Evolutionary conservation across 2,113 vertebrate genomes (phyloP).

Genomic region (Pygoscelis antarcticus): DNA sequence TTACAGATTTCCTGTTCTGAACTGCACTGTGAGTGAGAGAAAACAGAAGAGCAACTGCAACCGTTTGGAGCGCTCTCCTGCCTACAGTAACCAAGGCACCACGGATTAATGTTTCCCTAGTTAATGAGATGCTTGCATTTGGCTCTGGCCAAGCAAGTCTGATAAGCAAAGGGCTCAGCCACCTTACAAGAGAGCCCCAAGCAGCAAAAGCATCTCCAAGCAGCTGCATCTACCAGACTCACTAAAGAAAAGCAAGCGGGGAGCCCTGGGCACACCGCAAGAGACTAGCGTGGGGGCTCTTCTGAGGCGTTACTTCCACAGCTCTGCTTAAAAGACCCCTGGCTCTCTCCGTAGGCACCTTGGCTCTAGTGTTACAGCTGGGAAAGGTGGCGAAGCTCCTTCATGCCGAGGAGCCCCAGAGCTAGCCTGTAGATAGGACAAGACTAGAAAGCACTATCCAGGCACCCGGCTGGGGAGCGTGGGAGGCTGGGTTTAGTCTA

Average conservation of each 20-base stretch:
- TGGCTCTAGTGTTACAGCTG: not conserved
- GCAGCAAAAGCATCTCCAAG: not conserved
- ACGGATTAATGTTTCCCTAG: not conserved
- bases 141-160: slow-evolving; percentile 3
- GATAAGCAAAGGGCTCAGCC: not conserved
- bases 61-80: not conserved
- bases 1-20: slow-evolving; percentile 44
- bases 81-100: not conserved
- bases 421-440: not conserved
- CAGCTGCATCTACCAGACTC: not conserved
- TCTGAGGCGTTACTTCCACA: not conserved
- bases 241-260: not conserved
- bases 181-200: not conserved
- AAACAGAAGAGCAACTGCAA: slow-evolving; percentile 10
- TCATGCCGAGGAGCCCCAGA: not conserved
- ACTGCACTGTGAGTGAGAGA: not conserved
- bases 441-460: not conserved
- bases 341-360: not conserved
- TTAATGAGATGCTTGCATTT: not conserved
- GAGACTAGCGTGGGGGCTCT: not conserved
- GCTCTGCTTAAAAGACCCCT: not conserved
- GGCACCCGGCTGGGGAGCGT: not conserved
- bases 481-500: not conserved
- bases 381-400: not conserved
- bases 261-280: not conserved